Conservation (phyloP, 1,140 invertebrate species). For the Uloborus diversus region DNA sequence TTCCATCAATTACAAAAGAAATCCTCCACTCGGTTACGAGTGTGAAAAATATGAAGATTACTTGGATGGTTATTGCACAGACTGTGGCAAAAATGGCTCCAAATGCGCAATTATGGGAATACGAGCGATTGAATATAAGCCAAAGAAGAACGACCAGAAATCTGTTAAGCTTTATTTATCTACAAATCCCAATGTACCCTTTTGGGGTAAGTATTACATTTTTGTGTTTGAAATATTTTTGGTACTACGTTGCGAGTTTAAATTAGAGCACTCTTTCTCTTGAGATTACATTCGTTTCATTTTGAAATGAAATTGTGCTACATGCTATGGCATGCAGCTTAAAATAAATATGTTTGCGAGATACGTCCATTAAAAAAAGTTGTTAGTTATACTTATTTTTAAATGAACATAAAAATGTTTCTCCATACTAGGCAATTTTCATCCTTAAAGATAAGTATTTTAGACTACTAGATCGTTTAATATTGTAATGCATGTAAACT, state of each 20-base stretch:
- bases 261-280: no score
- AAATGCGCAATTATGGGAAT: slow-evolving; percentile 84
- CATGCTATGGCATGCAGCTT: no score
- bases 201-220: slow-evolving; percentile 24
- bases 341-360: no score
- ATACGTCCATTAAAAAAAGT: no score
- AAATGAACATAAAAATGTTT: no score
- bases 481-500: no score
- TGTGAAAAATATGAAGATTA: slow-evolving; percentile 75
- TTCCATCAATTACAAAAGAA: slow-evolving; percentile 77
- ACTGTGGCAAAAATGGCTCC: slow-evolving; percentile 76
- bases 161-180: slow-evolving; percentile 62
- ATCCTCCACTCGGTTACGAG: slow-evolving; percentile 77
- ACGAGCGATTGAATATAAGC: slow-evolving; percentile 64
- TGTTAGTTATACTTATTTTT: no score
- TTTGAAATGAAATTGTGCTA: no score
- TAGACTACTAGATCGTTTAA: no score
- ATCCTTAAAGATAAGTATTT: no score
- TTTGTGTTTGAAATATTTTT: neutral
- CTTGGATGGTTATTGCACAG: slow-evolving; percentile 78
- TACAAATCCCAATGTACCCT: neutral
- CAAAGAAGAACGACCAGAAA: slow-evolving; percentile 61
- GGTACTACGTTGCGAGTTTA: slow-evolving; percentile 60
- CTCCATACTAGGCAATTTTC: no score
- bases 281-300: no score